These are phyloP conservation scores for Crenichthys baileyi DNA, from an alignment of 2,797 vertebrate genomes.

Conservation along the genomic window DNA sequence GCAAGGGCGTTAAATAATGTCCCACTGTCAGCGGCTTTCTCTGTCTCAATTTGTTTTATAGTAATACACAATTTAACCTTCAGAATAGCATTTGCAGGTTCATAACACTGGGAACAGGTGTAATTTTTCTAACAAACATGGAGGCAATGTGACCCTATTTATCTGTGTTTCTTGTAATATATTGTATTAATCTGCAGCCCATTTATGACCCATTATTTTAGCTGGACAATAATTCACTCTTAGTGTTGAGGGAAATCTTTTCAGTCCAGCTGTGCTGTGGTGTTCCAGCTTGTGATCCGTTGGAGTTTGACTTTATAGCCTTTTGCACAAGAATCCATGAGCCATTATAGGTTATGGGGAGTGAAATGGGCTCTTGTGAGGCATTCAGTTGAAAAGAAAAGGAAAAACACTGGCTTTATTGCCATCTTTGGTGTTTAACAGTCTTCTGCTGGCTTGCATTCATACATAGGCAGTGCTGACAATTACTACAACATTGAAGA, in stretches of 20 bases:
- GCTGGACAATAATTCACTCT: slow-evolving; percentile 77
- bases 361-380: slow-evolving; percentile 65
- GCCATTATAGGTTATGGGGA: slow-evolving; percentile 69
- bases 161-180: slow-evolving; percentile 85
- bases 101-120: slow-evolving; percentile 84
- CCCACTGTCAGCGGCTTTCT: slow-evolving; percentile 76
- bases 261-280: slow-evolving; percentile 64
- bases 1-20: slow-evolving; percentile 82
- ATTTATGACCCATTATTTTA: slow-evolving; percentile 79
- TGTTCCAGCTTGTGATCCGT: slow-evolving; percentile 49
- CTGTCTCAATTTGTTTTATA: slow-evolving; percentile 87
- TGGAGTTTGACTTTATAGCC: slow-evolving; percentile 58
- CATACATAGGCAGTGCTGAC: slow-evolving; percentile 21
- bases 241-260: slow-evolving; percentile 76
- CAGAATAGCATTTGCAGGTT: slow-evolving; percentile 85
- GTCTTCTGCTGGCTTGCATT: slow-evolving; percentile 26
- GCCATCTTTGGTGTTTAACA: slow-evolving; percentile 35
- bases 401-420: slow-evolving; percentile 49
- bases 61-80: slow-evolving; percentile 88
- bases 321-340: slow-evolving; percentile 60
- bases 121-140: slow-evolving; percentile 87
- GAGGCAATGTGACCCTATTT: slow-evolving; percentile 86
- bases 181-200: slow-evolving; percentile 83
- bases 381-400: slow-evolving; percentile 44
- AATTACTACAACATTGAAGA: not conserved